Percentiles rank a stretch among this genome's conserved stretches.
These are phyloP conservation scores for Zygogramma bicolorata DNA, from an alignment of 2,888 invertebrate species.

Conservation along the genomic window DNA sequence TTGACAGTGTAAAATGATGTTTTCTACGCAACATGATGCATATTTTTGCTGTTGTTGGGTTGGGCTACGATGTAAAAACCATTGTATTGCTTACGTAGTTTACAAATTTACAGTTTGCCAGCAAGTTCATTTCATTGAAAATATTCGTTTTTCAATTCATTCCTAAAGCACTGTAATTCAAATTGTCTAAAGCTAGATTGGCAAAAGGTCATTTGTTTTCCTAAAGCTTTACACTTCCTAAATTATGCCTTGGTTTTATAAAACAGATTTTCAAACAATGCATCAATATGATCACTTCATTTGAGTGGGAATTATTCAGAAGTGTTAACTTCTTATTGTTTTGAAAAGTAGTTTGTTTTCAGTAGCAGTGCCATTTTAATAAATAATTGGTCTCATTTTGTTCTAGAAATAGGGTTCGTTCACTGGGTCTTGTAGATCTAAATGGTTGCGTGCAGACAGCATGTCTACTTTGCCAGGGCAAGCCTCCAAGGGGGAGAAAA, in stretches of 20 bases:
- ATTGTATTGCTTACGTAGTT: conserved; percentile 32
- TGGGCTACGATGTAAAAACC: conserved; percentile 26
- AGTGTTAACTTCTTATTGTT: too few relatives aligned
- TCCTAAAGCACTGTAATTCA: not conserved
- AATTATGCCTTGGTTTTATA: not conserved
- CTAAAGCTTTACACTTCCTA: not conserved
- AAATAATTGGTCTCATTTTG: conserved; percentile 32
- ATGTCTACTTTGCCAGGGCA: conserved; percentile 96
- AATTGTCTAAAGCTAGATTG: not conserved
- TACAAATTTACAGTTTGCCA: conserved; percentile 17
- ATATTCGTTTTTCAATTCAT: not conserved
- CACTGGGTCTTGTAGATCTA: conserved; percentile 80
- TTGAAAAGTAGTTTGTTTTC: not conserved
- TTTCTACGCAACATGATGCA: not conserved
- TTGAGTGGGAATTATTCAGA: too few relatives aligned
- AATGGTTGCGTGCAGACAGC: conserved; percentile 96
- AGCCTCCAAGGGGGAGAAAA: conserved; percentile 87
- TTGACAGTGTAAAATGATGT: conserved; percentile 18
- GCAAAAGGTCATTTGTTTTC: not conserved
- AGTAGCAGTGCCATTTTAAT: not conserved
- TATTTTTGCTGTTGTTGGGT: conserved; percentile 16
- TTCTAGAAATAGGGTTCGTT: conserved; percentile 79
- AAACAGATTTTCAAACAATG: not conserved
- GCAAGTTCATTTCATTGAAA: conserved; percentile 7
- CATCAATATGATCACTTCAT: too few relatives aligned